Evolutionary conservation across 2,113 vertebrate species (phyloP).

Genomic region (Rhinolophus ferrumequinum): DNA sequence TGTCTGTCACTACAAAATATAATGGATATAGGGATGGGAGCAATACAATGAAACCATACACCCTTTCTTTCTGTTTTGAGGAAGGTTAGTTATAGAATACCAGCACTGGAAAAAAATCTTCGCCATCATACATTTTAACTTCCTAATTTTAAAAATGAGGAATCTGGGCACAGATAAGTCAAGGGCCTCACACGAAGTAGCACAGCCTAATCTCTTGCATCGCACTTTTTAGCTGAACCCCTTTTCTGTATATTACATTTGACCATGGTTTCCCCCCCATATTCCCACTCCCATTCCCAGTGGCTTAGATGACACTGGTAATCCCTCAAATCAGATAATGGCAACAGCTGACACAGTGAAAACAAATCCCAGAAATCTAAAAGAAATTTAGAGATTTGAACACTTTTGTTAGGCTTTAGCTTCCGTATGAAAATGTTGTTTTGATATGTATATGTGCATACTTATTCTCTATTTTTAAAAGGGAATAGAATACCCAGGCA

Average conservation of each 20-base stretch:
- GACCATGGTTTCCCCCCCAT: neutral
- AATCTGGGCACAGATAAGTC: neutral
- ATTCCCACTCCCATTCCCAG: neutral
- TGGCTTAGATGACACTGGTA: neutral
- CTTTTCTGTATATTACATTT: neutral
- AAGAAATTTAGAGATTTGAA: constrained; percentile 19
- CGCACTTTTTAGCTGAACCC: neutral
- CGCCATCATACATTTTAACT: neutral
- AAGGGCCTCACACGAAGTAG: neutral
- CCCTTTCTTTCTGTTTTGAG: neutral
- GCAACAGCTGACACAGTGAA: neutral
- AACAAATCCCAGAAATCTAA: neutral
- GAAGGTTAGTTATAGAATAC: neutral
- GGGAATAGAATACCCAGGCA: constrained; percentile 88
- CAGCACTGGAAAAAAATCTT: neutral
- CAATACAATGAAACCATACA: neutral
- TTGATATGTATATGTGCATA: neutral
- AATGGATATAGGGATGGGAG: neutral
- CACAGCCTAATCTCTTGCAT: neutral
- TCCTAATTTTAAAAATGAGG: neutral
- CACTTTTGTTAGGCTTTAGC: constrained; percentile 23
- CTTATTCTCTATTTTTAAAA: constrained; percentile 72
- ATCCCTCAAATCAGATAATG: neutral
- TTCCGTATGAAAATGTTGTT: neutral
- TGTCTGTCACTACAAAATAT: neutral